Evolutionary conservation across 1,140 invertebrate genomes (phyloP), one percentile per base, ranked within the genome.

Genomic region (Sitobion miscanthi): DNA sequence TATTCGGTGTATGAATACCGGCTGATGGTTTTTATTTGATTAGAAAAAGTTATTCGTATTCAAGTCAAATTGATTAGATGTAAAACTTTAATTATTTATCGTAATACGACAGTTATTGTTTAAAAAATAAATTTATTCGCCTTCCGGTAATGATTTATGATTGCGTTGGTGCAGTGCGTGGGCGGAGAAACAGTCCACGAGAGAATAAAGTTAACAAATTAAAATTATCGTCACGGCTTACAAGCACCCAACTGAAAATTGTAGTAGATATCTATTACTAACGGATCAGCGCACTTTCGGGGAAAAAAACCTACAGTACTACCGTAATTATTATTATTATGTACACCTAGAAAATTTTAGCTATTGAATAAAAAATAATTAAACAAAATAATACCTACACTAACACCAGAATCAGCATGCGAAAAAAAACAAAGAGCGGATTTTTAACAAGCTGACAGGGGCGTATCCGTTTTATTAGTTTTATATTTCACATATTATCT

Each of bases 201-300:
- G 25, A 42, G 35, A 62, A 62, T 45, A 90, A 42, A 90, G 54
- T 90, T 42, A 69, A 62, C 57, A 69, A 90, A 90, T 90, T 69
- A n/a, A 90, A 90, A 90, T 90, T 90, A 6, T 45, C 89, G 89
- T 90, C 89, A 90, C 57, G 89, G 89, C 35, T 69, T 42, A 57
- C 69, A 42, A 69, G 89, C 89, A 23, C 38, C 25, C 89, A 57
- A 62, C 25, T 77, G 30, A 1, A 90, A 62, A 57, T 57, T 57
- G 52, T 90, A 49, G 47, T 87, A 88, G 30, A 52, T 88, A 88
- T 52, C 86, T 35, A 52, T 89, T 54, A 89, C 52, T 14, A 57
- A 42, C 88, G 52, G 87, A 89, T 54, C 88, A 35, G 52, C 88
- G 49, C 87, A 38, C 49, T 89, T 89, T 54, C 8, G 35, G n/a